Base-by-base conservation (phyloP, 2,888 invertebrate species). In the Lasioglossum lativentre region DNA sequence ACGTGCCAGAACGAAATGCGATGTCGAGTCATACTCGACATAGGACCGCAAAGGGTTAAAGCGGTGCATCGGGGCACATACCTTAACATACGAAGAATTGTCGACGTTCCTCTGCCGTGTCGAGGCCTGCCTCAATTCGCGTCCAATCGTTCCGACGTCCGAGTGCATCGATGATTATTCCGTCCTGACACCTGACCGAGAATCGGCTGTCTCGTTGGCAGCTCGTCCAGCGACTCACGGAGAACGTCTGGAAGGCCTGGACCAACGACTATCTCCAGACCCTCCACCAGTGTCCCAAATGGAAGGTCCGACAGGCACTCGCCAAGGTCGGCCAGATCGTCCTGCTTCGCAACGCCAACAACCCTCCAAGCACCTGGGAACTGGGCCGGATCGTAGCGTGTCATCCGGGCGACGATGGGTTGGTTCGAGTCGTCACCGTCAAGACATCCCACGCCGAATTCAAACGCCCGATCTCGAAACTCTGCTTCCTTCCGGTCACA, bases 91-190 rank as follows among this genome's bases (percentile, higher is more conserved):
- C 12, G 68, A 68, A 27, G 76, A 76, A n/a, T 23, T 76, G 47
- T 12, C 47, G 1, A 76, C 76, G 2, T 14, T 76, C 0, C 12
- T 76, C 5, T 76, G 76, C 19, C 45, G 38, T 0, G 38, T 76
- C 27, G 76, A 76, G 30, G 76, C 75, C 0, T 75, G 75, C 23
- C 45, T 75, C 0, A 75, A 75, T 42, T 75, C 75, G 4, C 63
- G 75, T 45, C 68, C 76, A 4, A 42, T 76, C 6, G 68, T 30
- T 16, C 4, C 68, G 12, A 42, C 45, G 2, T 76, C 76, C 23
- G 68, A 76, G 1, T 6, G 42, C 23, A 0, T 45, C 6, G 75
- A 76, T 34, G 68, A 76, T 47, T 68, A 76, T 14, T 4, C 30
- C 68, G 27, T 68, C 68, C 45, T 66, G 34, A 30, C 45, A 68